Evolutionary conservation across 2,888 invertebrate genomes (phyloP).

Genomic region (Rhodophaea formosa): DNA sequence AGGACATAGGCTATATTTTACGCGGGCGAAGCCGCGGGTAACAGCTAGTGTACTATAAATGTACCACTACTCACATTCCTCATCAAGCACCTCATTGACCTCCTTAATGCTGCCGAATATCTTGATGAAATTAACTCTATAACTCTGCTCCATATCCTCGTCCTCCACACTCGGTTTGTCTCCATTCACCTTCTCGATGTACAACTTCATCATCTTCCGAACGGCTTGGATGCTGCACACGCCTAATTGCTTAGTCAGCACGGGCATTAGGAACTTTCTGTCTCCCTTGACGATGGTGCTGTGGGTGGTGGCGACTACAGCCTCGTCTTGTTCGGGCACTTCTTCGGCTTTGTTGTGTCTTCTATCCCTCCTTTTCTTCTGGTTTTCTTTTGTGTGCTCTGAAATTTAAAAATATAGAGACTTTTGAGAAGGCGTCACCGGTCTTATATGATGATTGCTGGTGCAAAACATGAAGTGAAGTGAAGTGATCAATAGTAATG

Average conservation of each 20-base stretch:
- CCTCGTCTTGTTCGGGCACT: slow-evolving; percentile 17
- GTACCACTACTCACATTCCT: slow-evolving; percentile 63
- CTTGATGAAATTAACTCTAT: slow-evolving; percentile 47
- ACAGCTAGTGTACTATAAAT: too few relatives aligned
- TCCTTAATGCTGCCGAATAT: slow-evolving; percentile 65
- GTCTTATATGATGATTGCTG: too few relatives aligned
- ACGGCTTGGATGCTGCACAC: slow-evolving; percentile 29
- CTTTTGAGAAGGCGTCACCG: too few relatives aligned
- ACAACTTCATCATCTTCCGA: slow-evolving; percentile 41
- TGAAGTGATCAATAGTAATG: too few relatives aligned
- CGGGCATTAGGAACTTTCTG: slow-evolving; percentile 54
- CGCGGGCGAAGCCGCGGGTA: too few relatives aligned
- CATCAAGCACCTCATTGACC: slow-evolving; percentile 60
- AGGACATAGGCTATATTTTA: too few relatives aligned
- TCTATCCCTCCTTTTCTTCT: slow-evolving; percentile 33
- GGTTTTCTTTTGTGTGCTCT: slow-evolving; percentile 34
- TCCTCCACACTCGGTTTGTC: slow-evolving; percentile 1
- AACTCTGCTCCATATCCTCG: slow-evolving; percentile 21
- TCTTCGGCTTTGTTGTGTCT: slow-evolving; percentile 22
- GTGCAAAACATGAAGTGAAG: too few relatives aligned
- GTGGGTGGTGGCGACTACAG: slow-evolving; percentile 31
- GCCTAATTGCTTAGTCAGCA: slow-evolving; percentile 38
- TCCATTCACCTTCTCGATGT: slow-evolving; percentile 31
- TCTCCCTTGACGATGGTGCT: slow-evolving; percentile 33
- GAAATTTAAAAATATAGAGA: slow-evolving; percentile 20